A percentile compares a stretch with the other conserved stretches of the same genome.
phyloP scores from a whole-genome alignment of 2,888 invertebrate species.

The Melinaea marsaeus region DNA sequence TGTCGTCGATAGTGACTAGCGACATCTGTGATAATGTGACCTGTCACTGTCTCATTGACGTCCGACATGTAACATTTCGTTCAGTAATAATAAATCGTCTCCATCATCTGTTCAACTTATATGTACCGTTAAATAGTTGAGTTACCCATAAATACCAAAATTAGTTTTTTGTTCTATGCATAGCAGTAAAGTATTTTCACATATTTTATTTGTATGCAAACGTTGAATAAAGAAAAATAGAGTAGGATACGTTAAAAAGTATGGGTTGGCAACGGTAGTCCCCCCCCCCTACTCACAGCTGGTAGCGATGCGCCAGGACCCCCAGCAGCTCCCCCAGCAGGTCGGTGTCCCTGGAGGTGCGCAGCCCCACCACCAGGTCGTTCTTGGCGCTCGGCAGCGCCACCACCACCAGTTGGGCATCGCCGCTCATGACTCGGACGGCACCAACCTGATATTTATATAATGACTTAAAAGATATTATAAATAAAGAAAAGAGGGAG shows the following conservation, averaged over 20 bases:
- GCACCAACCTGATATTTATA: slow-evolving; percentile 81
- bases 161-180: too few species aligned
- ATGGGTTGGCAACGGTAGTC: not conserved
- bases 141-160: too few species aligned
- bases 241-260: not conserved
- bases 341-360: slow-evolving; percentile 67
- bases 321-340: slow-evolving; percentile 93
- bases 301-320: slow-evolving; percentile 85
- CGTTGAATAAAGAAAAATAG: too few species aligned
- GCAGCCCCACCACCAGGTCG: slow-evolving; percentile 91
- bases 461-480: not conserved
- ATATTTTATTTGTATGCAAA: too few species aligned
- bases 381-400: slow-evolving; percentile 90
- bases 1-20: too few species aligned
- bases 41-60: too few species aligned
- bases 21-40: too few species aligned
- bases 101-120: too few species aligned
- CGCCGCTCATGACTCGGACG: slow-evolving; percentile 89
- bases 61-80: too few species aligned
- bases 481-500: not conserved
- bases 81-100: too few species aligned
- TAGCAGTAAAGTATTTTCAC: too few species aligned
- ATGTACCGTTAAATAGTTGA: too few species aligned
- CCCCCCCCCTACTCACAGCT: slow-evolving; percentile 78
- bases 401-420: slow-evolving; percentile 91